phyloP scores from a whole-genome alignment of 35 echinoderm and acorn worm species.

The Lytechinus variegatus region DNA sequence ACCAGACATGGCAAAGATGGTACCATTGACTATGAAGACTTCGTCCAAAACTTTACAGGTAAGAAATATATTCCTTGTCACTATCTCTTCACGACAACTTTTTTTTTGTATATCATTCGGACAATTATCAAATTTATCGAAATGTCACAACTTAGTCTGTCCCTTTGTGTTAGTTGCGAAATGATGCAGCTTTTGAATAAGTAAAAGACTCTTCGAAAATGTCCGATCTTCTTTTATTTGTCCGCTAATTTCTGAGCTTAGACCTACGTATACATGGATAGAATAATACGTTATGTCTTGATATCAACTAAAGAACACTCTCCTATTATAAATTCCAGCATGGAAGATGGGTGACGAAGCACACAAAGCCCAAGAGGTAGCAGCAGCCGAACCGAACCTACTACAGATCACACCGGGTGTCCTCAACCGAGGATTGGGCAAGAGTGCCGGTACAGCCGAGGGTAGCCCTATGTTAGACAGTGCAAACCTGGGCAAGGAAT shows the following conservation, averaged over 20 bases:
- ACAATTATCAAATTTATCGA: neutral
- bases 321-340: neutral
- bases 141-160: neutral
- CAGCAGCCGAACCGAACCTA: neutral
- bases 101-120: neutral
- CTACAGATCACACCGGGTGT: slow-evolving; percentile 27
- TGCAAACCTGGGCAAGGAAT: slow-evolving; percentile 72
- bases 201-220: too few relatives aligned
- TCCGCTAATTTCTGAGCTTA: too few relatives aligned
- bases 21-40: slow-evolving; percentile 76
- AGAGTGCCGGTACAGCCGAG: slow-evolving; percentile 53
- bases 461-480: slow-evolving; percentile 56
- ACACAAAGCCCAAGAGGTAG: neutral
- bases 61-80: slow-evolving; percentile 42
- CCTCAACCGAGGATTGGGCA: neutral
- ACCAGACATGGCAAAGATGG: slow-evolving; percentile 54
- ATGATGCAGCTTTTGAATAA: too few relatives aligned
- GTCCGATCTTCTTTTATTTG: too few relatives aligned
- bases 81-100: too few relatives aligned
- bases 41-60: slow-evolving; percentile 76
- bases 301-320: neutral
- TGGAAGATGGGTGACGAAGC: slow-evolving; percentile 24
- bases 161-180: too few relatives aligned
- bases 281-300: neutral
- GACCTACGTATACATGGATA: neutral